Evolutionary conservation across 2,797 vertebrate genomes (phyloP).

Genomic region (Gadopsis bispinosus): DNA sequence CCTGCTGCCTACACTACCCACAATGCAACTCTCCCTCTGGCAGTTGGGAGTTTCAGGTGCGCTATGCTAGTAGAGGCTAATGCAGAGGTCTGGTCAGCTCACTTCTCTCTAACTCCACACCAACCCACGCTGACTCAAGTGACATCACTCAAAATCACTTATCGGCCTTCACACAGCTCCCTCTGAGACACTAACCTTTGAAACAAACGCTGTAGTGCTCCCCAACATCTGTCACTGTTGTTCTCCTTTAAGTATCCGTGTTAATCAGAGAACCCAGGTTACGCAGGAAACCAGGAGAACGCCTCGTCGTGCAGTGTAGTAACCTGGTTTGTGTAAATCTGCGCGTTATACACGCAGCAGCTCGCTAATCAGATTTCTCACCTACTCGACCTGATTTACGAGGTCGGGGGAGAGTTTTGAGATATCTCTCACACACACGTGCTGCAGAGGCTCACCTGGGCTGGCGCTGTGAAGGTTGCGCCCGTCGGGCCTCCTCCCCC

Average conservation of each 20-base stretch:
- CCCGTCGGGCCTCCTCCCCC: constrained; percentile 86
- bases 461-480: constrained; percentile 64
- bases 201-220: background rate
- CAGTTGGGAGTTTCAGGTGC: background rate
- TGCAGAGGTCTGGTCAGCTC: background rate
- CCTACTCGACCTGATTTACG: background rate
- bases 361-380: background rate
- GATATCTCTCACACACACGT: background rate
- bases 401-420: background rate
- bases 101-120: no score
- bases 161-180: background rate
- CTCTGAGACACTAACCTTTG: background rate
- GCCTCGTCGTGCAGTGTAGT: background rate
- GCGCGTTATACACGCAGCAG: background rate
- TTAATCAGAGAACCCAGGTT: background rate
- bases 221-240: background rate
- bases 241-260: background rate
- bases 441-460: constrained; percentile 67
- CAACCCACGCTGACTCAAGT: background rate
- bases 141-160: background rate
- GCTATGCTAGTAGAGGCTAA: background rate
- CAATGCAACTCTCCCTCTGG: background rate
- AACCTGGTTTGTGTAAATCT: background rate
- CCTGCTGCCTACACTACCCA: background rate
- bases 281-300: background rate